phyloP scores from a whole-genome alignment of 2,113 vertebrate species.

The Ammodytes dubius region DNA sequence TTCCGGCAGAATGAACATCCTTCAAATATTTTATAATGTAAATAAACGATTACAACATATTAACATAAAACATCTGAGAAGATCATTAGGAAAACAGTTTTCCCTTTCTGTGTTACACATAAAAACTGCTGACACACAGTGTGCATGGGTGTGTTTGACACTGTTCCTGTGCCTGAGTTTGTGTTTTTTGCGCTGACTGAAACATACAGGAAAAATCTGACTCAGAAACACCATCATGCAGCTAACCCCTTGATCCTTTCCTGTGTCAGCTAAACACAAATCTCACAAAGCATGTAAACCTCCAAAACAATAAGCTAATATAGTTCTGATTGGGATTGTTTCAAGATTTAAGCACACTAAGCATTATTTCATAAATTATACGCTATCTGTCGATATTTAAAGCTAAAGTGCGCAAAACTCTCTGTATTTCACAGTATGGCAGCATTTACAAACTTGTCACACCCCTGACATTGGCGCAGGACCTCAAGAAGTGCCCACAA shows the following conservation, averaged over 20 bases:
- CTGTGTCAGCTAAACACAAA: slow-evolving; percentile 4
- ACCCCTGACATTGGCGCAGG: no score
- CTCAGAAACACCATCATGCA: slow-evolving; percentile 59
- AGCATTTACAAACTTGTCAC: no score
- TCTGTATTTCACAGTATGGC: no score
- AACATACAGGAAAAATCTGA: slow-evolving; percentile 42
- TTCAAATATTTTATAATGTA: slow-evolving; percentile 27
- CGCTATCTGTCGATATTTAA: no score
- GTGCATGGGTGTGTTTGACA: slow-evolving; percentile 23
- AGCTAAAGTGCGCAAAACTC: no score
- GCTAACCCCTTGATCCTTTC: neutral
- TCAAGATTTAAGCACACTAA: no score
- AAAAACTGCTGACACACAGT: slow-evolving; percentile 17
- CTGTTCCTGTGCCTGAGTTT: neutral
- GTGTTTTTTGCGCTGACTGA: slow-evolving; percentile 27
- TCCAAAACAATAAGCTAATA: neutral
- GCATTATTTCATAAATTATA: no score
- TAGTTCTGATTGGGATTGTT: neutral
- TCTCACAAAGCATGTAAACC: neutral
- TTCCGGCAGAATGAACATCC: slow-evolving; percentile 18
- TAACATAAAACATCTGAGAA: neutral
- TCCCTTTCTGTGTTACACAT: neutral
- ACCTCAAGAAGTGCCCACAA: no score
- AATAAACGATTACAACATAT: slow-evolving; percentile 8
- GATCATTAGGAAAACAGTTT: neutral